These are phyloP conservation scores for Ellobium chinense DNA, from an alignment of 2,888 invertebrate species.

Conservation along the genomic window DNA sequence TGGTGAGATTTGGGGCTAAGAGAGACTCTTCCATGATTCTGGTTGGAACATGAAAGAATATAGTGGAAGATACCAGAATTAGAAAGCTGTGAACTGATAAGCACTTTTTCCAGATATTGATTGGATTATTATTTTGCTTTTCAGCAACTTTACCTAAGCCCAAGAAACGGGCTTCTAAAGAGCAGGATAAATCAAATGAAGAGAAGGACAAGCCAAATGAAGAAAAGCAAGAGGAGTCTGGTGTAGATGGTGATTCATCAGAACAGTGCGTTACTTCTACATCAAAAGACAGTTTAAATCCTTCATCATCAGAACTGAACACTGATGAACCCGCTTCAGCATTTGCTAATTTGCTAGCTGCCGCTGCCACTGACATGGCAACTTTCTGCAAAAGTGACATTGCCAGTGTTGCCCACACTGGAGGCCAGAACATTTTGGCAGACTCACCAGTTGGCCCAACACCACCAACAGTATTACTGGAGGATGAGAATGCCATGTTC, in stretches of 20 bases:
- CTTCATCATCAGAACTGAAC: background rate
- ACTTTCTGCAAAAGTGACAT: background rate
- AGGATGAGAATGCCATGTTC: slow-evolving; percentile 73
- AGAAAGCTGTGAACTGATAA: background rate
- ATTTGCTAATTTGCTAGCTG: slow-evolving; percentile 7
- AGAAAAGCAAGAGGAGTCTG: background rate
- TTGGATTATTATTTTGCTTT: too few species aligned
- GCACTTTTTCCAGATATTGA: background rate
- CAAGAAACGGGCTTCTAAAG: slow-evolving; percentile 26
- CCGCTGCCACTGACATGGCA: background rate
- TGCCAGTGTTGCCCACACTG: background rate
- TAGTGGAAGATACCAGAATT: too few species aligned
- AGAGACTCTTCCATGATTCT: too few species aligned
- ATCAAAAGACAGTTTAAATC: background rate
- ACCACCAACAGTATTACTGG: slow-evolving; percentile 32
- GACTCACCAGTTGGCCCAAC: background rate
- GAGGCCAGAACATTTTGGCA: background rate
- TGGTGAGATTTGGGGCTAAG: too few species aligned
- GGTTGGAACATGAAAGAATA: too few species aligned
- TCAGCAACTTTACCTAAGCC: slow-evolving; percentile 27
- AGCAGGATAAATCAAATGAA: slow-evolving; percentile 19
- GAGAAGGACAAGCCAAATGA: slow-evolving; percentile 21
- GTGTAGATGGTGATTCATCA: background rate
- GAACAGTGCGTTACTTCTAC: background rate
- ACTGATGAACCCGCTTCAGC: background rate